These are phyloP conservation scores for Cephus cinctus DNA, from an alignment of 1,140 invertebrate species.

Conservation along the genomic window DNA sequence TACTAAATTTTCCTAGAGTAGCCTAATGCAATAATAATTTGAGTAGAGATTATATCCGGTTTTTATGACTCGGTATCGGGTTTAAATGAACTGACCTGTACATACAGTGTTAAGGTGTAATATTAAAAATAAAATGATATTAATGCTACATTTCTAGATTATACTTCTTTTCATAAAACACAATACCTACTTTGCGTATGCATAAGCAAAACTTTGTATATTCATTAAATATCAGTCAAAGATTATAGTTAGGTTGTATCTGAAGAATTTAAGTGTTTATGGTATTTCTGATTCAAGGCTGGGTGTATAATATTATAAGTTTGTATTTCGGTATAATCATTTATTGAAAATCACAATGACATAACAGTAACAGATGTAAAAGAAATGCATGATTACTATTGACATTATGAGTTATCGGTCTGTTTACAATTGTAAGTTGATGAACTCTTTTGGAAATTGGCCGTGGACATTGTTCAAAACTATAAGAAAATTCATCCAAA, in stretches of 20 bases:
- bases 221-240: no score
- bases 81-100: slow-evolving; percentile 50
- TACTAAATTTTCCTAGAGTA: slow-evolving; percentile 34
- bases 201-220: slow-evolving; percentile 16
- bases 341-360: slow-evolving; percentile 46
- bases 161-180: slow-evolving; percentile 3
- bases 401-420: slow-evolving; percentile 14
- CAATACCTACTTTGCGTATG: not conserved
- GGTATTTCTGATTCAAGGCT: no score
- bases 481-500: slow-evolving; percentile 29
- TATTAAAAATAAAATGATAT: slow-evolving; percentile 34
- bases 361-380: slow-evolving; percentile 32
- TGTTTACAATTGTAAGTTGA: not conserved
- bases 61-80: slow-evolving; percentile 13
- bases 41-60: slow-evolving; percentile 24
- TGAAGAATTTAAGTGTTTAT: no score
- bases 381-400: slow-evolving; percentile 26
- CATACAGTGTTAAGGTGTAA: slow-evolving; percentile 45
- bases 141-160: slow-evolving; percentile 16
- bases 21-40: slow-evolving; percentile 37
- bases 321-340: slow-evolving; percentile 19
- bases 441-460: slow-evolving; percentile 12
- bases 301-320: not conserved
- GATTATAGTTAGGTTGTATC: no score
- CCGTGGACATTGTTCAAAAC: slow-evolving; percentile 11